A percentile compares a stretch with the other conserved stretches of the same genome.
Conservation (phyloP, 1,140 invertebrate species). For the Daktulosphaira vitifoliae region DNA sequence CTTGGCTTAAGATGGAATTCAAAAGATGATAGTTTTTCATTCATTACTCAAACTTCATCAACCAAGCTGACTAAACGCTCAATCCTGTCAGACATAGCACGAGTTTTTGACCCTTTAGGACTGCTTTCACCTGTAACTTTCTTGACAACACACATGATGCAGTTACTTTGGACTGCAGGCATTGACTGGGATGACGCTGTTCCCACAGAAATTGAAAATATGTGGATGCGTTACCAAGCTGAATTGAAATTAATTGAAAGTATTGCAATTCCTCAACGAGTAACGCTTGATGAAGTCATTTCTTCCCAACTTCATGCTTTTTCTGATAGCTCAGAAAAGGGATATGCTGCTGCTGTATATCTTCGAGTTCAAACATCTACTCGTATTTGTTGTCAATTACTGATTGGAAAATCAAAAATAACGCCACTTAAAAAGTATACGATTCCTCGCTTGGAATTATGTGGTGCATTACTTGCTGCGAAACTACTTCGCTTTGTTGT, state of each 20-base stretch:
- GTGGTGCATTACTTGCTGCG: constrained; percentile 41
- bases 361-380: constrained; percentile 35
- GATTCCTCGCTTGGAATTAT: constrained; percentile 43
- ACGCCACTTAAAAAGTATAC: constrained; percentile 41
- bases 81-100: constrained; percentile 40
- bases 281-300: constrained; percentile 43
- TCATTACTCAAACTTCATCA: constrained; percentile 43
- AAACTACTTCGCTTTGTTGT: constrained; percentile 34
- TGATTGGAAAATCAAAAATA: constrained; percentile 40
- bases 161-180: constrained; percentile 40
- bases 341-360: constrained; percentile 35
- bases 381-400: constrained; percentile 37
- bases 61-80: constrained; percentile 37
- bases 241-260: constrained; percentile 26
- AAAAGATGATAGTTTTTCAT: neutral
- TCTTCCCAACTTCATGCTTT: constrained; percentile 41
- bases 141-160: constrained; percentile 43
- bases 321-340: constrained; percentile 36
- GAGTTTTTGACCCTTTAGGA: constrained; percentile 45
- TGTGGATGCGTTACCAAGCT: constrained; percentile 36
- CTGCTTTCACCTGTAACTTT: constrained; percentile 41
- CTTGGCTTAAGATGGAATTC: neutral
- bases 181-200: constrained; percentile 42
- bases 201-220: constrained; percentile 34
- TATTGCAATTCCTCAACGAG: constrained; percentile 36